Percentiles rank a stretch among this genome's conserved stretches.
These are phyloP conservation scores for Stictocephala bisonia DNA, from an alignment of 2,888 invertebrate genomes.

Conservation along the genomic window DNA sequence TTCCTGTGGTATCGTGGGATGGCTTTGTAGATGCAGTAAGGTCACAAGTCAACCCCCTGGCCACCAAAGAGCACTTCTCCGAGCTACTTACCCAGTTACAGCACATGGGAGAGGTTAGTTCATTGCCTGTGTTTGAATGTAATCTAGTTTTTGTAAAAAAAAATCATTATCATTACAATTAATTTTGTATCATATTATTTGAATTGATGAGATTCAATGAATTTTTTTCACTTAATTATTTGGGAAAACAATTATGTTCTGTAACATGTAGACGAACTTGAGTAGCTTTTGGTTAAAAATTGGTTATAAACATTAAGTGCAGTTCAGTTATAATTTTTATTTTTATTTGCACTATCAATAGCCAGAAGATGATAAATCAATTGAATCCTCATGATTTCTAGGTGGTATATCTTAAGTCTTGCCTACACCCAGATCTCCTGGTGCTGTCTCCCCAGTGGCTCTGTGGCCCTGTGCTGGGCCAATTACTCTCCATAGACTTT, in stretches of 20 bases:
- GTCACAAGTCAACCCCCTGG: constrained; percentile 72
- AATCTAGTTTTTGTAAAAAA: too few relatives aligned
- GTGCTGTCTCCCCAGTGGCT: constrained; percentile 77
- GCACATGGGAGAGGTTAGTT: constrained; percentile 72
- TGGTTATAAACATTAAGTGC: too few relatives aligned
- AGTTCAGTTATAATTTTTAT: too few relatives aligned
- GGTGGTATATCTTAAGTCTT: constrained; percentile 70
- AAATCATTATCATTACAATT: too few relatives aligned
- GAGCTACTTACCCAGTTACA: constrained; percentile 73
- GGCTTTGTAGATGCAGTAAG: constrained; percentile 70
- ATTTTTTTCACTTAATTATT: neutral
- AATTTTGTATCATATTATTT: too few relatives aligned
- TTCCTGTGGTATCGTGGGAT: constrained; percentile 72
- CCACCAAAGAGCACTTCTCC: constrained; percentile 72
- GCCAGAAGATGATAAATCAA: too few relatives aligned
- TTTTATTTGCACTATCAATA: too few relatives aligned
- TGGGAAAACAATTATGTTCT: constrained; percentile 49
- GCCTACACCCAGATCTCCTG: constrained; percentile 70
- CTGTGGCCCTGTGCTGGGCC: constrained; percentile 74
- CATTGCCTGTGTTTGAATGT: neutral
- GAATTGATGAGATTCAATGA: too few relatives aligned
- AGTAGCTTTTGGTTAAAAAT: too few relatives aligned
- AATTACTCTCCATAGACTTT: constrained; percentile 71
- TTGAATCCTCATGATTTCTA: constrained; percentile 57
- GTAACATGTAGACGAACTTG: constrained; percentile 63